phyloP scores from a whole-genome alignment of 2,888 invertebrate species.

The Petrolisthes manimaculis region DNA sequence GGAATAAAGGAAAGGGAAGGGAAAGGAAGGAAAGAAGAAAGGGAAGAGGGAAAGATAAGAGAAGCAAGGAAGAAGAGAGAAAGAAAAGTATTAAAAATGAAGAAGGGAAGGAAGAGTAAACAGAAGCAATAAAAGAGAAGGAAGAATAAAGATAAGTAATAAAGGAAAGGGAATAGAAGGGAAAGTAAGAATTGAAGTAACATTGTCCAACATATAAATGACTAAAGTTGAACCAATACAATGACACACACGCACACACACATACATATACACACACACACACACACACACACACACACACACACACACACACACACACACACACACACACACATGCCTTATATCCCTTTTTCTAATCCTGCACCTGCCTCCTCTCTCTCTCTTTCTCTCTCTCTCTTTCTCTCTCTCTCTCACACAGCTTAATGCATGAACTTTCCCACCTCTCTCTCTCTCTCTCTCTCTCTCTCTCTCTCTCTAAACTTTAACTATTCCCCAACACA shows the following conservation, averaged over 20 bases:
- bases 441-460: constrained; percentile 6
- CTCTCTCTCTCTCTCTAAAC: background rate
- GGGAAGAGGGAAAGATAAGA: background rate
- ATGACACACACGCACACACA: too few relatives aligned
- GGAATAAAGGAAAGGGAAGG: background rate
- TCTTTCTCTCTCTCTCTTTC: background rate
- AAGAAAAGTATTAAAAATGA: background rate
- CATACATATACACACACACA: too few relatives aligned
- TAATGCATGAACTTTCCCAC: background rate
- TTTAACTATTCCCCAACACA: background rate
- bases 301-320: too few relatives aligned
- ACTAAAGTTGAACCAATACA: too few relatives aligned
- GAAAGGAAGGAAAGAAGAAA: background rate
- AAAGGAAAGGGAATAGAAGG: constrained; percentile 1
- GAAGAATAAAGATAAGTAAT: background rate
- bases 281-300: too few relatives aligned
- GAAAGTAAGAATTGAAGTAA: constrained; percentile 6
- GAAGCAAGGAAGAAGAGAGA: background rate
- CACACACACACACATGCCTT: too few relatives aligned
- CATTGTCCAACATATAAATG: too few relatives aligned
- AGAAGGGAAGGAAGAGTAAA: background rate
- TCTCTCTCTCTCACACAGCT: background rate
- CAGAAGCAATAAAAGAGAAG: background rate
- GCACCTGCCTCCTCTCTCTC: background rate
- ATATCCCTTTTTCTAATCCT: background rate